Percentiles rank a stretch among this genome's conserved stretches.
These are phyloP conservation scores for Cyphomyrus discorhynchus DNA, from an alignment of 2,113 vertebrate genomes.

Conservation along the genomic window DNA sequence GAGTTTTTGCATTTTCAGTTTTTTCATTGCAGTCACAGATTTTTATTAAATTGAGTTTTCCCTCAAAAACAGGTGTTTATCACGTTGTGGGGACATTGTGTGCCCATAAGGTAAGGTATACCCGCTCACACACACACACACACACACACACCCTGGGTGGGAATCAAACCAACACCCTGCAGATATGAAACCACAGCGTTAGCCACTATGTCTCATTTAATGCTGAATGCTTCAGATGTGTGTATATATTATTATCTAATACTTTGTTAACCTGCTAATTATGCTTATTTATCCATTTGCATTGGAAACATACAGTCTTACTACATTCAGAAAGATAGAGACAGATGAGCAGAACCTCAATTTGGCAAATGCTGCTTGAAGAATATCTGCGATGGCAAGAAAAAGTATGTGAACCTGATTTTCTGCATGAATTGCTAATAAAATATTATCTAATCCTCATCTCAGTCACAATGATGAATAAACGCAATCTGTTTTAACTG, in stretches of 20 bases:
- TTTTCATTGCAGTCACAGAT: too few relatives aligned
- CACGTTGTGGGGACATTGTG: too few relatives aligned
- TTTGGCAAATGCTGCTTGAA: not conserved
- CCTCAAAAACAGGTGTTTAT: too few relatives aligned
- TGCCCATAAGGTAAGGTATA: too few relatives aligned
- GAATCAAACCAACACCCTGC: not conserved
- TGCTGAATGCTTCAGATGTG: not conserved
- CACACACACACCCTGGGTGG: not conserved
- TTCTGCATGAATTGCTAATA: not conserved
- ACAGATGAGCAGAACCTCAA: not conserved
- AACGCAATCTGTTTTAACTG: not conserved
- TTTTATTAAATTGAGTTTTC: too few relatives aligned
- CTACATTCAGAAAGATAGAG: not conserved
- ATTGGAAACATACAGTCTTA: not conserved
- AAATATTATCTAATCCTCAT: not conserved
- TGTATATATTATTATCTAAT: not conserved
- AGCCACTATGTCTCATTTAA: not conserved
- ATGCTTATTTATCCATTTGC: not conserved
- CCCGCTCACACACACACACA: not conserved
- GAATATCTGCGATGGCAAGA: not conserved
- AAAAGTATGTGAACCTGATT: not conserved
- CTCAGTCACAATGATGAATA: not conserved
- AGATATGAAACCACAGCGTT: not conserved
- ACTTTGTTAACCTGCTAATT: not conserved
- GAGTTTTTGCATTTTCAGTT: too few relatives aligned